Evolutionary conservation across 2,113 vertebrate species (phyloP).

Genomic region (Clarias magur): DNA sequence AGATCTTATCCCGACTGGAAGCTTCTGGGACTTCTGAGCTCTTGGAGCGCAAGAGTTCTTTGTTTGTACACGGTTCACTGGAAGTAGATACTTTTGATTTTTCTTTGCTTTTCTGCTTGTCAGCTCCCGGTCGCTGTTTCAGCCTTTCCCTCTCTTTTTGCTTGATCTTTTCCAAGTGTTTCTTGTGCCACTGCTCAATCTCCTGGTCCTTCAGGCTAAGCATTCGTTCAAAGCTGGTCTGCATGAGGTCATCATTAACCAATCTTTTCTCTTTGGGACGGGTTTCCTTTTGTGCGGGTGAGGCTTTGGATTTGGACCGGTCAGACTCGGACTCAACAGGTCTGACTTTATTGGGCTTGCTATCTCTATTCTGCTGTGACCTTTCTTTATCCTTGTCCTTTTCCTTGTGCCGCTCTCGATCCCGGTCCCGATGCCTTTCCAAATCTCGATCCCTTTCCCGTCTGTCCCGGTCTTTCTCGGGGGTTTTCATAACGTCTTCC

Average conservation of each 20-base stretch:
- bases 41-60: conserved; percentile 88
- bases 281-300: conserved; percentile 76
- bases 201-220: conserved; percentile 96
- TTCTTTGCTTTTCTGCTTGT: conserved; percentile 88
- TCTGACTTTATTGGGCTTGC: conserved; percentile 70
- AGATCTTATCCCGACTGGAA: conserved; percentile 77
- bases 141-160: conserved; percentile 94
- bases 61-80: conserved; percentile 75
- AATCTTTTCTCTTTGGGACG: conserved; percentile 94
- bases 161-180: conserved; percentile 98
- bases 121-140: conserved; percentile 81
- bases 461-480: conserved; percentile 90
- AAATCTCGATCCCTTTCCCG: conserved; percentile 77
- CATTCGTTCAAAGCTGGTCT: conserved; percentile 98
- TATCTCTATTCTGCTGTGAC: conserved; percentile 75
- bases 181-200: conserved; percentile 97
- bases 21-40: conserved; percentile 86
- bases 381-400: conserved; percentile 88
- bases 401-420: conserved; percentile 87
- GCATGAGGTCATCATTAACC: conserved; percentile 97
- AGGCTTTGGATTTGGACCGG: conserved; percentile 80
- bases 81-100: conserved; percentile 70
- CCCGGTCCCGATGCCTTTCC: conserved; percentile 80
- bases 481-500: conserved; percentile 83
- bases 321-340: conserved; percentile 76